phyloP scores from a whole-genome alignment of 2,888 invertebrate genomes.

The Drosophila rubida region DNA sequence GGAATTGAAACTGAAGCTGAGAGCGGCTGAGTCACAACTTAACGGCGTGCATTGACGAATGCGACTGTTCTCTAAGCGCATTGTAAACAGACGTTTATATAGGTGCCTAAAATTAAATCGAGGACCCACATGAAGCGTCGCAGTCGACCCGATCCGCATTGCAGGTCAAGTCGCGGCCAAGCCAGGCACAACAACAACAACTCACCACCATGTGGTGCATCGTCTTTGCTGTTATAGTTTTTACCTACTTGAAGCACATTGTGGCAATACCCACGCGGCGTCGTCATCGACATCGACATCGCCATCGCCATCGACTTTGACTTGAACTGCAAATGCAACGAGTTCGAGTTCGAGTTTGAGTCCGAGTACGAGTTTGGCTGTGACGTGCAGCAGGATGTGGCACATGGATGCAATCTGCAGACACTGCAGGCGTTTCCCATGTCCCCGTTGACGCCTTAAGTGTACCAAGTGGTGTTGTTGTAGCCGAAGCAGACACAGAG shows the following conservation, averaged over 20 bases:
- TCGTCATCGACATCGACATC: too few relatives aligned
- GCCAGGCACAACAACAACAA: slow-evolving; percentile 8
- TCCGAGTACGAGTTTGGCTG: slow-evolving; percentile 9
- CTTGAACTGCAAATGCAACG: background rate
- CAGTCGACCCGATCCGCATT: slow-evolving; percentile 31
- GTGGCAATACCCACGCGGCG: slow-evolving; percentile 69
- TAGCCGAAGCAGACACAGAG: background rate
- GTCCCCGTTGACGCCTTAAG: slow-evolving; percentile 56
- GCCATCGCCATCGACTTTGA: slow-evolving; percentile 27
- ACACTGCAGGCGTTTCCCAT: slow-evolving; percentile 71
- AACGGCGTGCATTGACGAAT: slow-evolving; percentile 54
- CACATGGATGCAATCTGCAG: slow-evolving; percentile 83
- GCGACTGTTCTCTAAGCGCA: slow-evolving; percentile 67
- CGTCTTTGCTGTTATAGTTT: slow-evolving; percentile 20
- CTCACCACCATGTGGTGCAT: slow-evolving; percentile 45
- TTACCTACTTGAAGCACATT: slow-evolving; percentile 67
- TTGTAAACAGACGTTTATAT: slow-evolving; percentile 80
- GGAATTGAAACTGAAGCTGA: slow-evolving; percentile 4
- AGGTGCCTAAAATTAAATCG: slow-evolving; percentile 72
- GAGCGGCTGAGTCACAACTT: slow-evolving; percentile 35
- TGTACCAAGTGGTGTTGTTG: slow-evolving; percentile 43
- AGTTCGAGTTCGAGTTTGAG: background rate
- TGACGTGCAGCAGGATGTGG: slow-evolving; percentile 72
- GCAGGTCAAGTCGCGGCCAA: slow-evolving; percentile 50
- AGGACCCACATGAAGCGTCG: slow-evolving; percentile 74